Base-by-base conservation (phyloP, 1,140 invertebrate genomes). In the Lithobius niger region DNA sequence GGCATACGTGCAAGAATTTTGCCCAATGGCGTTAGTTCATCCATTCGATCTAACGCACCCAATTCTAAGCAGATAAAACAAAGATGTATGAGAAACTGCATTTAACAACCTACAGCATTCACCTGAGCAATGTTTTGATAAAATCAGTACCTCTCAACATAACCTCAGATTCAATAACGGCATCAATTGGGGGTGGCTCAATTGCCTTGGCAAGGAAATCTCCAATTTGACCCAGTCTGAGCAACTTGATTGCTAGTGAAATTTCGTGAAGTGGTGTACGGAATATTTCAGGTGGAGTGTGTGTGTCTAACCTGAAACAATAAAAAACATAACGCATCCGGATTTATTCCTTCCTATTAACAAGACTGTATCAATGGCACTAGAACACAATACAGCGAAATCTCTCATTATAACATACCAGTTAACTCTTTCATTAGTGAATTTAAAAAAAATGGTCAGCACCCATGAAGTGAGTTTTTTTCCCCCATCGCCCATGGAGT, bases 281-380 rank as follows among this genome's bases (percentile, higher is more conserved):
- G 71, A 96, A 94, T 78, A 97, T 97, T 75, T 97, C 93, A 0
- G 92, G 90, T 0, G 88, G 93, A 65, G 89, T 82, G 62, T 94
- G 87, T 61, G 95, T 86, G 10, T 96, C 91, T 47, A 96, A 72
- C 52, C 61, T 60, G 43, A 22, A 49, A 56, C 27, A n/a, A n/a
- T n/a, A n/a, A n/a, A 48, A 16, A 36, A 27, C 16, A 27, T 10
- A 6, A n/a, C n/a, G n/a, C n/a, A n/a, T n/a, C n/a, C n/a, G n/a
- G n/a, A n/a, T n/a, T n/a, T n/a, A n/a, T n/a, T n/a, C n/a, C n/a
- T n/a, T n/a, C n/a, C n/a, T n/a, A n/a, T n/a, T n/a, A n/a, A n/a
- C n/a, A n/a, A n/a, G n/a, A n/a, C n/a, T n/a, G n/a, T n/a, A n/a
- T n/a, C n/a, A n/a, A n/a, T n/a, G n/a, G n/a, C n/a, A n/a, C n/a